These are phyloP conservation scores for Drosophila kambysellisi DNA, from an alignment of 2,888 invertebrate species.

Conservation along the genomic window DNA sequence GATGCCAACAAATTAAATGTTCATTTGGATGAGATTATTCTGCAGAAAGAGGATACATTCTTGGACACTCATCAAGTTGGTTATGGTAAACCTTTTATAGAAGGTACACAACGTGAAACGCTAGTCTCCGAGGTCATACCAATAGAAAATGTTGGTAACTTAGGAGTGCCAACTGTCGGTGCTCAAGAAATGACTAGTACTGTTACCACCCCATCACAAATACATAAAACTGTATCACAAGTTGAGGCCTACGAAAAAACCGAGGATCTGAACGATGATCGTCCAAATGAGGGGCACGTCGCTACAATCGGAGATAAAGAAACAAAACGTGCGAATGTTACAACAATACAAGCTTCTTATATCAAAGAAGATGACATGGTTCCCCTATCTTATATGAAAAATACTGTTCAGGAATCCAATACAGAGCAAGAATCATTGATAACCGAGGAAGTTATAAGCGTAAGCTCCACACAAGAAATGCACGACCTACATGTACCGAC, in stretches of 20 bases:
- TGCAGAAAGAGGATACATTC: conserved; percentile 65
- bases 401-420: conserved; percentile 54
- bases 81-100: conserved; percentile 68
- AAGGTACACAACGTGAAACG: conserved; percentile 71
- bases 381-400: conserved; percentile 9
- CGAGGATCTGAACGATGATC: conserved; percentile 24
- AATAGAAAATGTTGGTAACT: conserved; percentile 58
- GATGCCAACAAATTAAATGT: conserved; percentile 57
- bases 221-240: conserved; percentile 63
- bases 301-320: conserved; percentile 36
- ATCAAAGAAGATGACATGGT: conserved; percentile 65
- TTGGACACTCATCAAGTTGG: conserved; percentile 11
- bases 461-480: conserved; percentile 71
- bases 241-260: conserved; percentile 61
- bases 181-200: conserved; percentile 16
- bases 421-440: conserved; percentile 61
- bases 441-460: conserved; percentile 73
- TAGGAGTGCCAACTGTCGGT: conserved; percentile 13
- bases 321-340: conserved; percentile 44
- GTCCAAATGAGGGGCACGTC: conserved; percentile 9
- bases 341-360: conserved; percentile 50
- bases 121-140: conserved; percentile 64
- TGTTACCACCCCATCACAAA: conserved; percentile 42
- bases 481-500: conserved; percentile 65
- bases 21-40: conserved; percentile 47